These are phyloP conservation scores for Morpho achilles DNA, from an alignment of 2,888 invertebrate species.

Conservation along the genomic window DNA sequence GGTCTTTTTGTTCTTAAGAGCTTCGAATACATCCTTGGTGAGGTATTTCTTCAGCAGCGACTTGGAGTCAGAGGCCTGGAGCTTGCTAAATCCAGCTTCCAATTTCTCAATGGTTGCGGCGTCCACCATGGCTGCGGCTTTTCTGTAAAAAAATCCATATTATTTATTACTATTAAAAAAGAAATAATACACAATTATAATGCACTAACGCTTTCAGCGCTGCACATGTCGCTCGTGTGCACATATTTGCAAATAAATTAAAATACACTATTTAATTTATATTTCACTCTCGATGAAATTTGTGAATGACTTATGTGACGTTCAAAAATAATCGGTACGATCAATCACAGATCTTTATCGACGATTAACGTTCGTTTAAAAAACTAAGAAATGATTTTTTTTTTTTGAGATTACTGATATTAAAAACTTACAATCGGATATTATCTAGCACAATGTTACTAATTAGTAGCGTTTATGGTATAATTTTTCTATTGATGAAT, in stretches of 20 bases:
- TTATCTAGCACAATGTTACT: too few species aligned
- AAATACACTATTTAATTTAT: too few species aligned
- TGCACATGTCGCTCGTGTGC: constrained; percentile 70
- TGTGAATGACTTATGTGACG: constrained; percentile 14
- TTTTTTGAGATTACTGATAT: too few species aligned
- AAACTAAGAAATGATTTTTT: too few species aligned
- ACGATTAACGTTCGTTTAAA: too few species aligned
- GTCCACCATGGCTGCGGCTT: constrained; percentile 92
- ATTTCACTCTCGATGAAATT: constrained; percentile 17
- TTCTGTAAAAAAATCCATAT: constrained; percentile 72
- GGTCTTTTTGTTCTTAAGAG: constrained; percentile 95
- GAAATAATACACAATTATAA: constrained; percentile 26
- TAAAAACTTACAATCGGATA: too few species aligned
- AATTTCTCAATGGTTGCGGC: constrained; percentile 93
- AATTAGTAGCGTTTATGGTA: too few species aligned
- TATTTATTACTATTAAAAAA: neutral
- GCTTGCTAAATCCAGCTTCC: constrained; percentile 93
- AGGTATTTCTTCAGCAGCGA: constrained; percentile 98
- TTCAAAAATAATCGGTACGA: constrained; percentile 23
- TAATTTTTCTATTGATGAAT: neutral
- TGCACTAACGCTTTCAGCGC: constrained; percentile 71
- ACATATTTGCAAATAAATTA: constrained; percentile 43
- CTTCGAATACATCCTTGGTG: constrained; percentile 93
- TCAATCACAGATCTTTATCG: constrained; percentile 2
- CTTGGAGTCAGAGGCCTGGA: constrained; percentile 93